phyloP scores from a whole-genome alignment of 2,888 invertebrate genomes.

The Brassicogethes aeneus region DNA sequence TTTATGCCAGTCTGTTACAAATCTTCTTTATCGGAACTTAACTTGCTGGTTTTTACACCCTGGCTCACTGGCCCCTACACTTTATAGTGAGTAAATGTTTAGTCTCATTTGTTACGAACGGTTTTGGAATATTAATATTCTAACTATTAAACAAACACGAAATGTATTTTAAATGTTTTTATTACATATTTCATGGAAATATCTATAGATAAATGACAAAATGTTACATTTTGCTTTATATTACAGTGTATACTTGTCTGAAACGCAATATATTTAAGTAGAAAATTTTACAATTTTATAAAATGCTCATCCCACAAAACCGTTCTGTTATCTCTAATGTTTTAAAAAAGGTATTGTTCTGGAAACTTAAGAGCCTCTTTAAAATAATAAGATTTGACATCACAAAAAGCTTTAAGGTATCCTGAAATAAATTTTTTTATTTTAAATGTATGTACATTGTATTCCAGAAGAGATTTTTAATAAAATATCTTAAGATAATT shows the following conservation, averaged over 20 bases:
- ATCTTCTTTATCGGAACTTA: constrained; percentile 29
- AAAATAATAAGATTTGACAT: not conserved
- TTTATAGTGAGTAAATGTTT: constrained; percentile 21
- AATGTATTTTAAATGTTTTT: no score
- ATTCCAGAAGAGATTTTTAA: no score
- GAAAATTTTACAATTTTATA: not conserved
- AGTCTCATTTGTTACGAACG: not conserved
- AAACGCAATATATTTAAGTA: not conserved
- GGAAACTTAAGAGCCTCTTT: not conserved
- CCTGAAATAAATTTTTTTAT: no score
- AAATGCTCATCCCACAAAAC: not conserved
- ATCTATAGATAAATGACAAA: not conserved
- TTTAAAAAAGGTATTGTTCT: not conserved
- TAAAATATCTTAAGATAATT: no score
- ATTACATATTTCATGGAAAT: no score
- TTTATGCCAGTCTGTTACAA: constrained; percentile 26
- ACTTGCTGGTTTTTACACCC: constrained; percentile 26
- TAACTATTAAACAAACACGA: not conserved
- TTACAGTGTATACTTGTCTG: not conserved
- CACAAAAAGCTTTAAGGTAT: not conserved
- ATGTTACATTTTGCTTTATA: not conserved
- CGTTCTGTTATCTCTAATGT: not conserved
- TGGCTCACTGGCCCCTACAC: constrained; percentile 14
- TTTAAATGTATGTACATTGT: no score
- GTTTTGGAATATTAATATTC: not conserved